These are phyloP conservation scores for Sinocyclocheilus anophthalmus DNA, from an alignment of 2,113 vertebrate genomes.

Conservation along the genomic window DNA sequence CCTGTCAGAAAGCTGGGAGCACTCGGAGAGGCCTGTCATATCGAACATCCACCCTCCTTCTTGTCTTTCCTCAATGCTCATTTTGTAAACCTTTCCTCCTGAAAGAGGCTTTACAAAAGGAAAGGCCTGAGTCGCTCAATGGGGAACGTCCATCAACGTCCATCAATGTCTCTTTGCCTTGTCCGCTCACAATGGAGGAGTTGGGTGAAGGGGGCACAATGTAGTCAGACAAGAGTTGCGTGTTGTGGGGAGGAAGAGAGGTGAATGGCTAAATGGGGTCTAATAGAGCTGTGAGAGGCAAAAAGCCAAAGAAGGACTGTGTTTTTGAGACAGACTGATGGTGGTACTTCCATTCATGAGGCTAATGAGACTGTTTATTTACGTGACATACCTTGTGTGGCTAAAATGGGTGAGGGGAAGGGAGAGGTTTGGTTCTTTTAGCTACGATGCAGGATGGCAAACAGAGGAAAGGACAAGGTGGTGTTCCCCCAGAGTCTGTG, in stretches of 20 bases:
- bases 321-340: constrained; percentile 3
- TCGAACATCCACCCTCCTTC: constrained; percentile 8
- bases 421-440: not conserved
- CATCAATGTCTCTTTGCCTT: constrained; percentile 46
- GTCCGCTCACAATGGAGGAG: constrained; percentile 22
- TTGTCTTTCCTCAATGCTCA: constrained; percentile 38
- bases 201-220: not conserved
- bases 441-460: not conserved
- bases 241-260: constrained; percentile 11
- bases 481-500: not conserved
- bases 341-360: not conserved
- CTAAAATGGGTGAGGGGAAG: not conserved
- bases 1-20: constrained; percentile 38
- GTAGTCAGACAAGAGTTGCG: not conserved
- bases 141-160: constrained; percentile 46
- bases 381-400: not conserved
- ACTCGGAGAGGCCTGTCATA: constrained; percentile 29
- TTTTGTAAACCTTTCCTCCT: constrained; percentile 43
- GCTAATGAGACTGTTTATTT: constrained; percentile 23
- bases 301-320: constrained; percentile 1
- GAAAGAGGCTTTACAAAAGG: constrained; percentile 33
- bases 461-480: not conserved
- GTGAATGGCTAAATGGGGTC: constrained; percentile 22
- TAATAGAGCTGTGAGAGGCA: constrained; percentile 32
- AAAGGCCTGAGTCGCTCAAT: constrained; percentile 29